Evolutionary conservation across 2,113 vertebrate genomes (phyloP).

Genomic region (Coptodon bakossiorum): DNA sequence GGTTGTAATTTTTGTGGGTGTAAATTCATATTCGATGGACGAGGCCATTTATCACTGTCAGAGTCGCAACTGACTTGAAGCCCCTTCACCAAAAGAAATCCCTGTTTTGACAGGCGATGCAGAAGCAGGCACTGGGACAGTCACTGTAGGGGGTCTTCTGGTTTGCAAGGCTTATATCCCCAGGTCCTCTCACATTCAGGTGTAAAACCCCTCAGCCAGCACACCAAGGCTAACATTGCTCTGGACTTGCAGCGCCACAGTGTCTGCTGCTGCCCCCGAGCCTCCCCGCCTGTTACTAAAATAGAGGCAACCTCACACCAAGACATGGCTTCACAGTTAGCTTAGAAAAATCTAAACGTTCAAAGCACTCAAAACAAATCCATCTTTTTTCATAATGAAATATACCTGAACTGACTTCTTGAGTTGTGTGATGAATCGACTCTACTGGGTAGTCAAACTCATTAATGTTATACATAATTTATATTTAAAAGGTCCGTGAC

Average conservation of each 20-base stretch:
- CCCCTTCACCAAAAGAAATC: conserved; percentile 60
- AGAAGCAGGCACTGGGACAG: conserved; percentile 61
- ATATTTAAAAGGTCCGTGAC: neutral
- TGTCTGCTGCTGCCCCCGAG: conserved; percentile 55
- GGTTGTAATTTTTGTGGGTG: conserved; percentile 73
- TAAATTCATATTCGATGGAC: conserved; percentile 80
- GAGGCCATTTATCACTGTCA: conserved; percentile 88
- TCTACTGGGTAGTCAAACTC: neutral
- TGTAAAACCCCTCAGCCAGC: conserved; percentile 51
- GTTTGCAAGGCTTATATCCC: conserved; percentile 46
- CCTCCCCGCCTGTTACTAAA: conserved; percentile 37
- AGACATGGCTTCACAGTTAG: conserved; percentile 36
- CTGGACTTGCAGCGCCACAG: conserved; percentile 51
- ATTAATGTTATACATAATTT: neutral
- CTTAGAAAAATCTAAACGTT: conserved; percentile 43
- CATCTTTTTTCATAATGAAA: conserved; percentile 18
- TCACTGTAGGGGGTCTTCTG: conserved; percentile 59
- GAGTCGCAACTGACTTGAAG: conserved; percentile 77
- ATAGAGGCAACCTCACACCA: conserved; percentile 58
- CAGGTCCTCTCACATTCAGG: conserved; percentile 62
- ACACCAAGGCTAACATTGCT: conserved; percentile 38
- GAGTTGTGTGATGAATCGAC: neutral
- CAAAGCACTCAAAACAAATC: conserved; percentile 31
- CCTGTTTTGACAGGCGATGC: conserved; percentile 86
- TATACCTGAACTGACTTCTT: neutral